Evolutionary conservation across 2,797 vertebrate species (phyloP).

Genomic region (Sebastes oblongus): DNA sequence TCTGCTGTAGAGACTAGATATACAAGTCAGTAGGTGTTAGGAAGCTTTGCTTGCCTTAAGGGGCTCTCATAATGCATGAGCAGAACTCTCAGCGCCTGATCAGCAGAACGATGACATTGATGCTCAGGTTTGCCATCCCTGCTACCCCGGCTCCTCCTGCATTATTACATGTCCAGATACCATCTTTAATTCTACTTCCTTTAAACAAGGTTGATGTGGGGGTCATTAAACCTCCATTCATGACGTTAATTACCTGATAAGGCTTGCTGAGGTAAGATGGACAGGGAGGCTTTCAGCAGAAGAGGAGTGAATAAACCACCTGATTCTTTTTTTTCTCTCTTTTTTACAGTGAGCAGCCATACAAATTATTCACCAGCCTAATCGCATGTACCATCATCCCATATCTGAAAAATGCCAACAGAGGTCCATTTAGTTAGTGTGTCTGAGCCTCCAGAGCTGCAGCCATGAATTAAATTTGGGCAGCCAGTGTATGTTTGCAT

Average conservation of each 20-base stretch:
- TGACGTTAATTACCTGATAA: conserved; percentile 81
- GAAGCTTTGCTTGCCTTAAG: conserved; percentile 53
- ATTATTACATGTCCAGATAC: conserved; percentile 75
- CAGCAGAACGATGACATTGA: conserved; percentile 72
- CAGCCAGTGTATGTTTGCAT: not conserved
- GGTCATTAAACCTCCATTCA: conserved; percentile 82
- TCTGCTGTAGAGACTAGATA: conserved; percentile 37
- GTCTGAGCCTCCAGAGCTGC: not conserved
- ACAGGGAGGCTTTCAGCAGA: conserved; percentile 51
- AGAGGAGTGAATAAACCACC: conserved; percentile 39
- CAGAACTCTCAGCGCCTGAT: conserved; percentile 59
- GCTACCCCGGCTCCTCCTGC: conserved; percentile 38
- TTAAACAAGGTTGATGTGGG: conserved; percentile 77
- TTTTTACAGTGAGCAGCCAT: conserved; percentile 7
- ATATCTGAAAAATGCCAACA: conserved; percentile 41
- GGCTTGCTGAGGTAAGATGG: conserved; percentile 65
- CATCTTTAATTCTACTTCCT: conserved; percentile 81
- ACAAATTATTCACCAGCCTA: conserved; percentile 47
- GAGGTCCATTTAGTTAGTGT: conserved; percentile 28
- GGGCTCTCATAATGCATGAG: conserved; percentile 61
- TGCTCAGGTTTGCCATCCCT: conserved; percentile 50
- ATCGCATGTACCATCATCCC: conserved; percentile 29
- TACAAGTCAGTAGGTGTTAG: conserved; percentile 44
- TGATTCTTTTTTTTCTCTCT: conserved; percentile 14
- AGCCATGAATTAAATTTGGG: conserved; percentile 11